phyloP scores from a whole-genome alignment of 2,113 vertebrate species.

The Tetrao urogallus region DNA sequence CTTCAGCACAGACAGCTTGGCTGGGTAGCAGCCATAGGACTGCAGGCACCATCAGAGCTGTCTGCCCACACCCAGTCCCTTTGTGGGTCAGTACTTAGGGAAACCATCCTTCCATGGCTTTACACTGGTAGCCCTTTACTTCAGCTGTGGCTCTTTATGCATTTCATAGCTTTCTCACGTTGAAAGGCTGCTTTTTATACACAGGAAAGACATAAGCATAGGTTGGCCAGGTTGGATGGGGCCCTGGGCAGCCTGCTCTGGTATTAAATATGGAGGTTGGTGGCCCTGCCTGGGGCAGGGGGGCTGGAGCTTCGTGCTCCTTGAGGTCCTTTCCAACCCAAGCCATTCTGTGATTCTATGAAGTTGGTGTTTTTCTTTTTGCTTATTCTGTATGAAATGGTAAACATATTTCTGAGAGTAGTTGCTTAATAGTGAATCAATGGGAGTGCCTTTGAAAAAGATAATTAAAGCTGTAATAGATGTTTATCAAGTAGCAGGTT shows the following conservation, averaged over 20 bases:
- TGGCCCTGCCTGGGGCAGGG: no score
- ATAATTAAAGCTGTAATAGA: background rate
- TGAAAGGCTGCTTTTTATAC: background rate
- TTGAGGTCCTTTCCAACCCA: no score
- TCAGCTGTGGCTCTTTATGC: background rate
- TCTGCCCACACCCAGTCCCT: background rate
- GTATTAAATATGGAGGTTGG: no score
- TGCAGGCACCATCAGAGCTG: background rate
- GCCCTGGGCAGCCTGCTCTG: no score
- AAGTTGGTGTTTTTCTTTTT: background rate
- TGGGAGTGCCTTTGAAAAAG: background rate
- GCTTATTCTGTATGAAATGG: background rate
- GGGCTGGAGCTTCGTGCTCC: no score
- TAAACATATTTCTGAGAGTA: background rate
- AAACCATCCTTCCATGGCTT: background rate
- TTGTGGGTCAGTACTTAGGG: background rate
- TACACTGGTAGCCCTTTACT: background rate
- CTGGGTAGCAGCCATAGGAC: background rate
- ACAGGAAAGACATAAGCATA: background rate
- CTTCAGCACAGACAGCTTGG: background rate
- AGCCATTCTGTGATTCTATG: no score
- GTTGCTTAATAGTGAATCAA: background rate
- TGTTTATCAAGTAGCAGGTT: background rate
- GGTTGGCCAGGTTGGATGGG: no score
- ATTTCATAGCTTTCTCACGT: background rate